These are phyloP conservation scores for Oreochromis spilurus DNA, from an alignment of 2,113 vertebrate genomes.

Conservation along the genomic window DNA sequence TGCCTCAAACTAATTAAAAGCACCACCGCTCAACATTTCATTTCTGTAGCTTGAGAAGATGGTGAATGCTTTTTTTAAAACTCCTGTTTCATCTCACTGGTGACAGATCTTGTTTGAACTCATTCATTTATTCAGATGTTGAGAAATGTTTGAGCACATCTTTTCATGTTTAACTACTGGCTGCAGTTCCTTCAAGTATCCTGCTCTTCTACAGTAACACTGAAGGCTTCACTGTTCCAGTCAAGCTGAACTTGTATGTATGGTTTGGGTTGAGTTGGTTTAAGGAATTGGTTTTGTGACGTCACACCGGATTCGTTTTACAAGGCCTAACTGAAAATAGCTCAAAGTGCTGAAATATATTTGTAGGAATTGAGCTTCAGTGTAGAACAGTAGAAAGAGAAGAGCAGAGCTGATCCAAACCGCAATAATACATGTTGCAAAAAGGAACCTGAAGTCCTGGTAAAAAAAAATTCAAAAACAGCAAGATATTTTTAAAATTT, in stretches of 20 bases:
- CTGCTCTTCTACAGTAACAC: neutral
- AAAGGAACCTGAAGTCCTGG: neutral
- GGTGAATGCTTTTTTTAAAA: rapidly evolving
- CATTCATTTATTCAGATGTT: neutral
- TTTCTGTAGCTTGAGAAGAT: neutral
- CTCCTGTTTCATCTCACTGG: neutral
- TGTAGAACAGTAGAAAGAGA: neutral
- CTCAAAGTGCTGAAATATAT: neutral
- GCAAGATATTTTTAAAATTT: neutral
- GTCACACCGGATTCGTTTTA: neutral
- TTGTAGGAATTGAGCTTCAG: neutral
- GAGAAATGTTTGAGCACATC: neutral
- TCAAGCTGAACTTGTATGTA: neutral
- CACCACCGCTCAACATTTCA: neutral
- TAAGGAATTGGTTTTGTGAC: neutral
- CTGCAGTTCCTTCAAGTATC: neutral
- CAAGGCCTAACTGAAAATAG: neutral
- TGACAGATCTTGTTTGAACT: neutral
- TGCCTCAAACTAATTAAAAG: neutral
- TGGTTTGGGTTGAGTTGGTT: neutral
- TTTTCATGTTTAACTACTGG: neutral
- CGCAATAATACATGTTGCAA: neutral
- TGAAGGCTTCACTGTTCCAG: neutral
- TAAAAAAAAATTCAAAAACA: neutral
- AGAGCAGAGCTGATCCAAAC: neutral